These are phyloP conservation scores for Antheraea pernyi DNA, from an alignment of 1,140 invertebrate genomes.

Conservation along the genomic window DNA sequence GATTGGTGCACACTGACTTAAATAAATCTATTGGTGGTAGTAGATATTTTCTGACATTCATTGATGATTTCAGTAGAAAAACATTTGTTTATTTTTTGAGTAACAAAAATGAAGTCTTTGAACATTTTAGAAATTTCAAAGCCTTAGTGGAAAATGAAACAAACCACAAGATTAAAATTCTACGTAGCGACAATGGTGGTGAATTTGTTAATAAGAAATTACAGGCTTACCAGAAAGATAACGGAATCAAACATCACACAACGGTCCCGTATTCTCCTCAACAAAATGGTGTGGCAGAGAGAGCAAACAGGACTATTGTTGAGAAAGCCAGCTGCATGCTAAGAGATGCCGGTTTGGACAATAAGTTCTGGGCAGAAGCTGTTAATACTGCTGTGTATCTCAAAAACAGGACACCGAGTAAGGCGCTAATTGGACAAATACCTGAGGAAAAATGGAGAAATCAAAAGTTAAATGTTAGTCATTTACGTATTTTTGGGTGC, in stretches of 20 bases:
- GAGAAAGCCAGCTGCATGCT: too few species aligned
- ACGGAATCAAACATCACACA: too few species aligned
- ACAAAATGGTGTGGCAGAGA: too few species aligned
- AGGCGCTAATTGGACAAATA: too few species aligned
- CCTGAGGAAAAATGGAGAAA: constrained; percentile 16
- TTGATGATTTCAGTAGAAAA: constrained; percentile 49
- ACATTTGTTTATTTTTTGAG: constrained; percentile 50
- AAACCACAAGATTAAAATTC: constrained; percentile 37
- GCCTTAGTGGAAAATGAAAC: constrained; percentile 40
- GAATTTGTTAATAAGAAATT: constrained; percentile 48
- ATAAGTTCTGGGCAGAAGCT: too few species aligned
- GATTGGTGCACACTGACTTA: constrained; percentile 42
- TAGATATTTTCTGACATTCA: constrained; percentile 52
- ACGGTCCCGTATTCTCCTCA: too few species aligned
- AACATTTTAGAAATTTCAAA: constrained; percentile 34
- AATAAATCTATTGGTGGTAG: constrained; percentile 40
- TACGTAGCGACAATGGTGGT: constrained; percentile 58
- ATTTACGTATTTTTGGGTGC: constrained; percentile 30
- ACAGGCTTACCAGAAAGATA: too few species aligned
- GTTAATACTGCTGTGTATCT: too few species aligned
- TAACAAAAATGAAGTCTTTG: constrained; percentile 44
- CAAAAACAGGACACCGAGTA: too few species aligned
- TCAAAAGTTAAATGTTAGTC: constrained; percentile 21
- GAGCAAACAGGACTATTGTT: too few species aligned
- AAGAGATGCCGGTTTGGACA: too few species aligned